phyloP scores from a whole-genome alignment of 2,888 invertebrate genomes.

The Hoplodrina ambigua region DNA sequence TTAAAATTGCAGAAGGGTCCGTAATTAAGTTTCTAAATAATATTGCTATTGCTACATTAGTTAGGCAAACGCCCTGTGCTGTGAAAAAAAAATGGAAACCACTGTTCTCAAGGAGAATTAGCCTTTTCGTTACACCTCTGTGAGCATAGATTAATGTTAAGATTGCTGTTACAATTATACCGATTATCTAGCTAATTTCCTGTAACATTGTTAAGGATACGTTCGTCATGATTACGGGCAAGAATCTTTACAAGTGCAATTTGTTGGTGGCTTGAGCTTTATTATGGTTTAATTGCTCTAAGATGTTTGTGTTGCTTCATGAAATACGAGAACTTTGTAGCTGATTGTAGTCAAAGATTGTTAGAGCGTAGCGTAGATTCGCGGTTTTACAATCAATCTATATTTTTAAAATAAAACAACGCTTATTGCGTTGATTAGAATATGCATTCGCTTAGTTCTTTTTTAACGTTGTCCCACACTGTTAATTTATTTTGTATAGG shows the following conservation, averaged over 20 bases:
- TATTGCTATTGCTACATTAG: conserved; percentile 74
- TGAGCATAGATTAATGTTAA: conserved; percentile 76
- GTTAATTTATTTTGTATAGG: no score
- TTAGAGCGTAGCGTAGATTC: conserved; percentile 28
- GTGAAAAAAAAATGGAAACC: conserved; percentile 84
- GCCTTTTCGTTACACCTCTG: conserved; percentile 77
- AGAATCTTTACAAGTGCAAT: conserved; percentile 40
- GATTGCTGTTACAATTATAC: conserved; percentile 80
- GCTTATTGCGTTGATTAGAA: conserved; percentile 2
- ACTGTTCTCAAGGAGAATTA: conserved; percentile 83
- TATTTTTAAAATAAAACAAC: conserved; percentile 15
- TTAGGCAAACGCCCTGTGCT: conserved; percentile 79
- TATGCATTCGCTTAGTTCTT: conserved; percentile 3
- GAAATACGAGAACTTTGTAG: conserved; percentile 18
- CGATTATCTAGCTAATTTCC: conserved; percentile 81
- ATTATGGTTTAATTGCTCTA: conserved; percentile 34
- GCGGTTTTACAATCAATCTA: conserved; percentile 19
- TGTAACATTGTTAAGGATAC: conserved; percentile 68
- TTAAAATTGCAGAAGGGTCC: conserved; percentile 64
- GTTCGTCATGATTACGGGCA: conserved; percentile 58
- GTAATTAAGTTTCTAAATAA: conserved; percentile 61
- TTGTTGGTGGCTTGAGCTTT: conserved; percentile 35
- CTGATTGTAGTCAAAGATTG: conserved; percentile 29
- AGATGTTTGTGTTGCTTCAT: conserved; percentile 40
- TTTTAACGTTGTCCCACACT: no score